Percentiles rank a stretch among this genome's conserved stretches.
Evolutionary conservation across 2,888 invertebrate genomes (phyloP).

Genomic region (Ichneumon xanthorius): DNA sequence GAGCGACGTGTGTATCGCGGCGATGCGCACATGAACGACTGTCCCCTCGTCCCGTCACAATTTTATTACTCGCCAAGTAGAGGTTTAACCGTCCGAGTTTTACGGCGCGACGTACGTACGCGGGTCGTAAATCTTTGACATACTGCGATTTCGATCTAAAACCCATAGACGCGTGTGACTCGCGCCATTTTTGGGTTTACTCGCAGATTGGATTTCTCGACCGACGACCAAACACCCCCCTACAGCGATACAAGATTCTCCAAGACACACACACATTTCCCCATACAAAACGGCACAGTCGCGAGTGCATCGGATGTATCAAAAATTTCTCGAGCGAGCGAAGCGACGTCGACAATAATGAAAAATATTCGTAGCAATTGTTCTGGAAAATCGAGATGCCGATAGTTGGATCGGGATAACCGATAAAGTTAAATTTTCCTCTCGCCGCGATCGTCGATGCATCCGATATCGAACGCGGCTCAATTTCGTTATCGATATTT

Average conservation of each 20-base stretch:
- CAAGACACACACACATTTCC: neutral
- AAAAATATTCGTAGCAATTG: neutral
- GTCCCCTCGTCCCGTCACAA: neutral
- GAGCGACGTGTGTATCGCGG: neutral
- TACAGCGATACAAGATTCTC: neutral
- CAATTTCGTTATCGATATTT: conserved; percentile 56
- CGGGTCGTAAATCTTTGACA: conserved; percentile 58
- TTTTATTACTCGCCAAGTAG: conserved; percentile 64
- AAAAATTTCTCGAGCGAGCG: neutral
- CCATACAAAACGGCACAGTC: neutral
- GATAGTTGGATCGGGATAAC: neutral
- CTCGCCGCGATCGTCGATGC: conserved; percentile 17
- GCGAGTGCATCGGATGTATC: neutral
- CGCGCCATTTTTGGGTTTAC: neutral
- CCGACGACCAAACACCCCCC: neutral
- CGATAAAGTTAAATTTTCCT: conserved; percentile 41
- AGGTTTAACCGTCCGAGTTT: conserved; percentile 59
- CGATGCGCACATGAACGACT: conserved; percentile 13
- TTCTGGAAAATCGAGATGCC: conserved; percentile 15
- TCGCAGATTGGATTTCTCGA: neutral
- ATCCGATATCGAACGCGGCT: conserved; percentile 56
- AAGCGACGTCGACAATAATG: neutral
- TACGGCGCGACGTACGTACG: conserved; percentile 41
- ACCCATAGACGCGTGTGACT: conserved; percentile 7
- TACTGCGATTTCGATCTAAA: conserved; percentile 51